Conservation (phyloP, 2,888 invertebrate species). For the Archips crataeganus region DNA sequence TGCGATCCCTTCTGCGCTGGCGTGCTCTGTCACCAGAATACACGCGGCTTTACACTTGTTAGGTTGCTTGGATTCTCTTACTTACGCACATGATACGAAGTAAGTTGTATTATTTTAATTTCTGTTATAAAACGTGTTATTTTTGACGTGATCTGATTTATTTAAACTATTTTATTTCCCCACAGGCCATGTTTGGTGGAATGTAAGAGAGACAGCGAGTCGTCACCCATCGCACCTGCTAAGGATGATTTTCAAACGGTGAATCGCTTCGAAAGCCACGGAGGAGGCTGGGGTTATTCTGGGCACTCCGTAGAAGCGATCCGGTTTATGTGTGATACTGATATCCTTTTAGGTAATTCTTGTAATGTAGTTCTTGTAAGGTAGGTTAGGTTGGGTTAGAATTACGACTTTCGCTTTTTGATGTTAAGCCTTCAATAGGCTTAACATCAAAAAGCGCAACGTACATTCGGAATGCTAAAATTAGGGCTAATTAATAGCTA, state of each 20-base stretch:
- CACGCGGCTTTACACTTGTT: constrained; percentile 96
- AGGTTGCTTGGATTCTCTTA: constrained; percentile 95
- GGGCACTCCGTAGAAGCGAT: constrained; percentile 98
- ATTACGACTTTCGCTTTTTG: too few relatives aligned
- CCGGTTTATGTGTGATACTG: constrained; percentile 96
- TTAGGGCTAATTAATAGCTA: too few relatives aligned
- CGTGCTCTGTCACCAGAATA: constrained; percentile 91
- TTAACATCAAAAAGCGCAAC: too few relatives aligned
- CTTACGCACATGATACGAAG: constrained; percentile 91
- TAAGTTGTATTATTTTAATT: constrained; percentile 53
- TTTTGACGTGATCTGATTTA: constrained; percentile 24
- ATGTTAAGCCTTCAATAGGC: too few relatives aligned
- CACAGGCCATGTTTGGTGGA: constrained; percentile 64
- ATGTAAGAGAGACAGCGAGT: constrained; percentile 64
- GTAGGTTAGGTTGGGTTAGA: too few relatives aligned
- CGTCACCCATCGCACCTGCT: constrained; percentile 69
- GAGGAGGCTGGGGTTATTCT: constrained; percentile 99
- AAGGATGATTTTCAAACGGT: constrained; percentile 94
- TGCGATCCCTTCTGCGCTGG: constrained; percentile 90
- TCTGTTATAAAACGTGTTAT: constrained; percentile 5
- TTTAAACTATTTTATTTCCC: not conserved
- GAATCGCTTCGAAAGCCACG: constrained; percentile 97
- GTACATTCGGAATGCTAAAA: too few relatives aligned
- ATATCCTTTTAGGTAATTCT: constrained; percentile 89
- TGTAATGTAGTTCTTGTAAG: not conserved